Conservation (phyloP, 2,797 vertebrate species). For the Brachyrhaphis roseni region DNA sequence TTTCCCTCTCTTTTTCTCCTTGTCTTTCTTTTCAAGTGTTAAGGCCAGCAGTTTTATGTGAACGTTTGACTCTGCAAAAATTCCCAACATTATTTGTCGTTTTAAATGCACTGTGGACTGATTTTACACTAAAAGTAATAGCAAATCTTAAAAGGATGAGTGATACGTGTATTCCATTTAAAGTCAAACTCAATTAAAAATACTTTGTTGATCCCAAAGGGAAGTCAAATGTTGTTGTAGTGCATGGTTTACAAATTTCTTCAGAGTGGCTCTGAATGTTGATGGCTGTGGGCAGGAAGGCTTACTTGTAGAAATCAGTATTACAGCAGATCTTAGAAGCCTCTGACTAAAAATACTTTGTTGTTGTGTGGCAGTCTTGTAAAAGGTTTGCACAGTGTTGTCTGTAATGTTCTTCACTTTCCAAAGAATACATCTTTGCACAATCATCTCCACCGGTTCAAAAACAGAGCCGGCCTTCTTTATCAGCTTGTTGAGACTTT, state of each 20-base stretch:
- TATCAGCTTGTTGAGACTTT: not conserved
- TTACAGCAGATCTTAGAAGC: not conserved
- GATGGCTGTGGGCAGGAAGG: not conserved
- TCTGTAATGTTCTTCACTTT: not conserved
- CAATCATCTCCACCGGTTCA: not conserved
- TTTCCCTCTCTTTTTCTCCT: constrained; percentile 36
- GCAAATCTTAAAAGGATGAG: not conserved
- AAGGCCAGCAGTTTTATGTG: constrained; percentile 37
- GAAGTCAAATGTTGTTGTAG: not conserved
- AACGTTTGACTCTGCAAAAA: constrained; percentile 28
- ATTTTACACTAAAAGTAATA: not conserved
- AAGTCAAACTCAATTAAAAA: not conserved
- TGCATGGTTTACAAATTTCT: not conserved
- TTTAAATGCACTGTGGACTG: constrained; percentile 6
- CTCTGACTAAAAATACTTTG: not conserved
- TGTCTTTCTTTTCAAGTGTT: constrained; percentile 24
- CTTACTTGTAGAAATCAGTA: not conserved
- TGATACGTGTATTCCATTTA: not conserved
- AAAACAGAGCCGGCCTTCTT: not conserved
- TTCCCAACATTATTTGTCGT: constrained; percentile 17
- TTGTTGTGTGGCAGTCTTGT: not conserved
- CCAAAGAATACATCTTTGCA: not conserved
- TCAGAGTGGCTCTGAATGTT: not conserved
- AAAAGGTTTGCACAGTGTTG: not conserved
- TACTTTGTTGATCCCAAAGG: not conserved